Evolutionary conservation across 2,888 invertebrate genomes (phyloP).

Genomic region (Drosophila cracens): DNA sequence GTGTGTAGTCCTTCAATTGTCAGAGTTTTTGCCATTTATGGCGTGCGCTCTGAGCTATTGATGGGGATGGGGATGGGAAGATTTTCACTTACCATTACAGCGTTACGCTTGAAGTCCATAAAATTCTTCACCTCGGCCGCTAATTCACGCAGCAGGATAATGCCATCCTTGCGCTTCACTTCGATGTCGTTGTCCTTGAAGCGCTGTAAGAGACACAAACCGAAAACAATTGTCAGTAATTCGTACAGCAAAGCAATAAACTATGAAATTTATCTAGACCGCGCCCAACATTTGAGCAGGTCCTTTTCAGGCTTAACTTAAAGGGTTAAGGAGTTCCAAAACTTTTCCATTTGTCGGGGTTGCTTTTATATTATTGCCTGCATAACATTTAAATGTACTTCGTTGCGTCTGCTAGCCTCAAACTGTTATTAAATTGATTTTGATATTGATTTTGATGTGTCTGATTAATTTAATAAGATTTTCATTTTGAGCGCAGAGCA

Average conservation of each 20-base stretch:
- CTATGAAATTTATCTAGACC: slow-evolving; percentile 60
- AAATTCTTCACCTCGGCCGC: slow-evolving; percentile 96
- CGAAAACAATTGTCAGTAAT: slow-evolving; percentile 53
- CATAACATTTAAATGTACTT: background rate
- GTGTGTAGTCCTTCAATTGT: slow-evolving; percentile 57
- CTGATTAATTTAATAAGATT: background rate
- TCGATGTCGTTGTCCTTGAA: slow-evolving; percentile 92
- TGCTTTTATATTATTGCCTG: slow-evolving; percentile 6
- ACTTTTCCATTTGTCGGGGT: slow-evolving; percentile 54
- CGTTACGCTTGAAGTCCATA: slow-evolving; percentile 96
- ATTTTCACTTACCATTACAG: slow-evolving; percentile 91
- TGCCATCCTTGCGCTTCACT: slow-evolving; percentile 93
- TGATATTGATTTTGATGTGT: background rate
- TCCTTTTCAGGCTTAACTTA: background rate
- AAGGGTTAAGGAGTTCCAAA: slow-evolving; percentile 48
- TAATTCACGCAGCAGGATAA: slow-evolving; percentile 93
- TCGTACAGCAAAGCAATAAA: slow-evolving; percentile 47
- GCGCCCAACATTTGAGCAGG: slow-evolving; percentile 16
- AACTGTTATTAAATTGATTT: background rate
- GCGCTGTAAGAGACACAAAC: slow-evolving; percentile 87
- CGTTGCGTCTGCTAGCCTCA: background rate
- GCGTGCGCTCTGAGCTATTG: slow-evolving; percentile 68
- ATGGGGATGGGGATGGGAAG: background rate
- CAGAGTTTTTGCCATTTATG: slow-evolving; percentile 41
- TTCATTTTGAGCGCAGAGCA: background rate